These are phyloP conservation scores for Macrotrachela quadricornifera DNA, from an alignment of 1,140 invertebrate species.

Conservation along the genomic window DNA sequence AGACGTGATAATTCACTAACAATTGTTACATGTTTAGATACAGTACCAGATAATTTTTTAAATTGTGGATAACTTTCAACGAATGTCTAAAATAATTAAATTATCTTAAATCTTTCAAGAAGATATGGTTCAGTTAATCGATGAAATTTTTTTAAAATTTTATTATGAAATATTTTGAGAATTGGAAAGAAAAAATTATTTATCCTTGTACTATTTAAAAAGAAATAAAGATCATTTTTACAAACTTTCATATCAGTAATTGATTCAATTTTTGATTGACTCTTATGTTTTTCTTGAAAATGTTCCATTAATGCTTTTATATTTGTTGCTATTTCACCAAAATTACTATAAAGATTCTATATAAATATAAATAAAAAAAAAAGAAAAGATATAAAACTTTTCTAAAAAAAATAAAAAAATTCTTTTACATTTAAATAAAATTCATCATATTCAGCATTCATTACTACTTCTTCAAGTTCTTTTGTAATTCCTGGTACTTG, in stretches of 20 bases:
- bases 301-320: constrained; percentile 93
- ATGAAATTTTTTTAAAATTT: neutral
- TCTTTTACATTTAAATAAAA: constrained; percentile 60
- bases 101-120: neutral
- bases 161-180: too few relatives aligned
- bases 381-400: constrained; percentile 3
- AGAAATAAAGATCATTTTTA: neutral
- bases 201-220: too few relatives aligned
- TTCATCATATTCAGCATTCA: constrained; percentile 83
- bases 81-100: constrained; percentile 46
- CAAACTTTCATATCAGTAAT: constrained; percentile 81
- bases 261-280: constrained; percentile 78
- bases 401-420: neutral
- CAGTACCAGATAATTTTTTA: constrained; percentile 94
- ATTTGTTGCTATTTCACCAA: constrained; percentile 89
- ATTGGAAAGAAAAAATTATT: too few relatives aligned
- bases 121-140: too few relatives aligned
- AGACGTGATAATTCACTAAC: constrained; percentile 74
- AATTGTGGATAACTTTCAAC: constrained; percentile 94
- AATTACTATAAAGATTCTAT: constrained; percentile 81
- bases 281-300: constrained; percentile 82
- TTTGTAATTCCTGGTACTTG: constrained; percentile 47
- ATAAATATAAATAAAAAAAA: constrained; percentile 17
- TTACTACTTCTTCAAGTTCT: constrained; percentile 60
- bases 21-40: constrained; percentile 84